Percentiles rank a stretch among this genome's conserved stretches.
These are phyloP conservation scores for Myodes glareolus DNA, from an alignment of 2,113 vertebrate species.

Conservation along the genomic window DNA sequence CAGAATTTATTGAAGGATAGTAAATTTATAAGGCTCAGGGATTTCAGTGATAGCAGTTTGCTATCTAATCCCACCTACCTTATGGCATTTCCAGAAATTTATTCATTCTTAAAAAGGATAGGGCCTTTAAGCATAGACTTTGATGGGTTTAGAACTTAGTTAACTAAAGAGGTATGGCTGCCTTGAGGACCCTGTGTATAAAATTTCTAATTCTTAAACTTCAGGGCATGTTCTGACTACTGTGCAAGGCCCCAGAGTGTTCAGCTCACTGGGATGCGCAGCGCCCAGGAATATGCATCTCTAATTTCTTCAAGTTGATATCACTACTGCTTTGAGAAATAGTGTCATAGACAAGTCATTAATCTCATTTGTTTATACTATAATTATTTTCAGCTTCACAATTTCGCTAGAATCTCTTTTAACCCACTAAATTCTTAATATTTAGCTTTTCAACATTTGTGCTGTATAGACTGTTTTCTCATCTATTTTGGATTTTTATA, in stretches of 20 bases:
- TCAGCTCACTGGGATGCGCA: neutral
- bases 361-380: neutral
- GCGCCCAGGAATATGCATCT: neutral
- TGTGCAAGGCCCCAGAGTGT: neutral
- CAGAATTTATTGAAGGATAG: neutral
- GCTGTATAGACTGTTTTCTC: neutral
- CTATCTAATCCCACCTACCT: neutral
- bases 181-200: neutral
- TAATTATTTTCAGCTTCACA: constrained; percentile 4
- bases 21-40: neutral
- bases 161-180: neutral
- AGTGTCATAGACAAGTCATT: constrained; percentile 27
- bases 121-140: neutral
- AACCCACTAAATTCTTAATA: neutral
- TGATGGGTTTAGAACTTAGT: constrained; percentile 16
- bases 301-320: neutral
- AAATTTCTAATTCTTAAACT: constrained; percentile 14
- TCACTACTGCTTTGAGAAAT: constrained; percentile 21
- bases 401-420: neutral
- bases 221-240: neutral
- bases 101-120: constrained; percentile 42
- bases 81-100: constrained; percentile 47
- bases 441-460: constrained; percentile 16
- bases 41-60: neutral
- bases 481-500: constrained; percentile 7